Evolutionary conservation across 2,113 vertebrate genomes (phyloP).

Genomic region (Hyla sarda): DNA sequence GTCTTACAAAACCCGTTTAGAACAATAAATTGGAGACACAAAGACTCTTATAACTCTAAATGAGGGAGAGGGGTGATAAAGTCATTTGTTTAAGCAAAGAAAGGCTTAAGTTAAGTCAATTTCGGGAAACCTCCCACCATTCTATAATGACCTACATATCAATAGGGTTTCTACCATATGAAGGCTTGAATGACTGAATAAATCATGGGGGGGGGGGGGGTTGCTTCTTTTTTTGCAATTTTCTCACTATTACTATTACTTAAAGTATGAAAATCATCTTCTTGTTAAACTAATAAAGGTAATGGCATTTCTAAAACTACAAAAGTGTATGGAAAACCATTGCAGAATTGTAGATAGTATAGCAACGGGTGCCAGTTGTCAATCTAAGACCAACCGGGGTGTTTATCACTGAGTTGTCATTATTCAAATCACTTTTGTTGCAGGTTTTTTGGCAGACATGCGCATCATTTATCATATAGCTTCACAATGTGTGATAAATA

Average conservation of each 20-base stretch:
- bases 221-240: too few relatives aligned
- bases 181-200: neutral
- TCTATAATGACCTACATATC: neutral
- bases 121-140: neutral
- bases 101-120: neutral
- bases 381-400: too few relatives aligned
- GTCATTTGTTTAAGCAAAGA: constrained; percentile 37
- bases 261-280: too few relatives aligned
- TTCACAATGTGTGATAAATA: too few relatives aligned
- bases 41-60: constrained; percentile 2
- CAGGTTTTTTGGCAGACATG: too few relatives aligned
- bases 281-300: too few relatives aligned
- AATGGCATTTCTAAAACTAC: too few relatives aligned
- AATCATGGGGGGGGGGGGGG: neutral
- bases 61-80: neutral
- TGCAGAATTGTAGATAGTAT: neutral
- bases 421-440: too few relatives aligned
- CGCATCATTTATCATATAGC: too few relatives aligned
- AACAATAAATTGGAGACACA: constrained; percentile 28
- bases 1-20: constrained; percentile 53
- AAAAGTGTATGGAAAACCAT: too few relatives aligned
- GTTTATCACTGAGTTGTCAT: too few relatives aligned
- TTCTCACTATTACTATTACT: too few relatives aligned
- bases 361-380: neutral
- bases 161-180: constrained; percentile 8